Base-by-base conservation (phyloP, 2,888 invertebrate genomes). In the Apamea crenata region DNA sequence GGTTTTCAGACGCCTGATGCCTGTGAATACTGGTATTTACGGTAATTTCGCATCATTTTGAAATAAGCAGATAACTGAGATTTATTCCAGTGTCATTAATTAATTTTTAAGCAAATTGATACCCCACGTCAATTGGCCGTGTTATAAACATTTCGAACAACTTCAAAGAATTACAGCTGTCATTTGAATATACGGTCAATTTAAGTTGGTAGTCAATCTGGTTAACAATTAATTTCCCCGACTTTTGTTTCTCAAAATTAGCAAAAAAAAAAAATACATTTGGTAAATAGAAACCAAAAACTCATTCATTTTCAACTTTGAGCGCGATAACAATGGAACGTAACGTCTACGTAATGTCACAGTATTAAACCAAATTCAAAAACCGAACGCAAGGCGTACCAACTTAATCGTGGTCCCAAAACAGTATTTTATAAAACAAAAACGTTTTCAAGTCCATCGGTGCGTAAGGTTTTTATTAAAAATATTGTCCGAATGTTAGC, bases 381-480 rank as follows among this genome's bases (percentile, higher is more conserved):
- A 81, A 74, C 73, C 53, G 76, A 81, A 81, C 65, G 61, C 68
- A 81, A 74, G 74, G 71, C 76, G 53, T 77, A 77, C 80, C 77
- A 84, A 86, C 80, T 88, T 85, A 85, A 88, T 88, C 78, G 78
- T 76, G 74, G 80, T 78, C 82, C 86, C 81, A 85, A 91, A 90
- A 90, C 90, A 90, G 88, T 88, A 89, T 88, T 89, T 89, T 85
- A 88, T 85, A 83, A 89, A 89, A 86, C 84, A 84, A 87, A 86
- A 88, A 83, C 81, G 87, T 88, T 89, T 89, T 90, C 78, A 82
- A 87, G 90, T 87, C 87, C 82, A 89, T 86, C 90, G 90, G 89
- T 78, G 90, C 92, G 90, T 91, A 88, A 91, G 91, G 90, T 90
- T 92, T 93, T 93, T 93, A 93, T 93, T 93, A 93, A 94, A 93